Percentiles rank a stretch among this genome's conserved stretches.
Evolutionary conservation across 2,888 invertebrate genomes (phyloP).

Genomic region (Tridacna crocea): DNA sequence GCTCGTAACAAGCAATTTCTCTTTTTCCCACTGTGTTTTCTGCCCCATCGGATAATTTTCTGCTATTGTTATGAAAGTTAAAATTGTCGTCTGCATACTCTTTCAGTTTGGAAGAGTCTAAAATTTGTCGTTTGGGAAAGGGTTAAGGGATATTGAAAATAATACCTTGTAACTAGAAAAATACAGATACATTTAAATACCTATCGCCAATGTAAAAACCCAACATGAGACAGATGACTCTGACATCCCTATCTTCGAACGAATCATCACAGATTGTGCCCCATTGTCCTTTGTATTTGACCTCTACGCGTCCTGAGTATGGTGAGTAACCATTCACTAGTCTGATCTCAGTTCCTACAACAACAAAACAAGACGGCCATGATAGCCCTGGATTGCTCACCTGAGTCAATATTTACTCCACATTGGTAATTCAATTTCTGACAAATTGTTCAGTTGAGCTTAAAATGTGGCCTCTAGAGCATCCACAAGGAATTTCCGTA

Average conservation of each 20-base stretch:
- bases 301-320: background rate
- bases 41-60: too few relatives aligned
- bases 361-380: background rate
- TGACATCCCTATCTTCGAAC: slow-evolving; percentile 1
- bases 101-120: too few relatives aligned
- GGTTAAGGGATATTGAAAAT: too few relatives aligned
- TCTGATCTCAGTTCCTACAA: slow-evolving; percentile 6
- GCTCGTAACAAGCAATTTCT: too few relatives aligned
- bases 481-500: too few relatives aligned
- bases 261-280: slow-evolving; percentile 14
- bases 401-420: background rate
- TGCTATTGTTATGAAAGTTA: too few relatives aligned
- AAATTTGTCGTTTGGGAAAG: too few relatives aligned
- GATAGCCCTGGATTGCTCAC: background rate
- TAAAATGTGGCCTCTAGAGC: too few relatives aligned
- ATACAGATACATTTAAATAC: background rate
- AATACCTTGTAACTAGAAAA: too few relatives aligned
- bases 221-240: slow-evolving; percentile 15
- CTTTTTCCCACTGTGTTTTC: too few relatives aligned
- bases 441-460: too few relatives aligned
- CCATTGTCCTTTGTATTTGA: background rate
- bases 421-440: background rate
- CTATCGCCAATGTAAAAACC: slow-evolving; percentile 9
- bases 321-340: background rate
- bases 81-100: too few relatives aligned